phyloP scores from a whole-genome alignment of 2,797 vertebrate genomes.

The Zalophus californianus region DNA sequence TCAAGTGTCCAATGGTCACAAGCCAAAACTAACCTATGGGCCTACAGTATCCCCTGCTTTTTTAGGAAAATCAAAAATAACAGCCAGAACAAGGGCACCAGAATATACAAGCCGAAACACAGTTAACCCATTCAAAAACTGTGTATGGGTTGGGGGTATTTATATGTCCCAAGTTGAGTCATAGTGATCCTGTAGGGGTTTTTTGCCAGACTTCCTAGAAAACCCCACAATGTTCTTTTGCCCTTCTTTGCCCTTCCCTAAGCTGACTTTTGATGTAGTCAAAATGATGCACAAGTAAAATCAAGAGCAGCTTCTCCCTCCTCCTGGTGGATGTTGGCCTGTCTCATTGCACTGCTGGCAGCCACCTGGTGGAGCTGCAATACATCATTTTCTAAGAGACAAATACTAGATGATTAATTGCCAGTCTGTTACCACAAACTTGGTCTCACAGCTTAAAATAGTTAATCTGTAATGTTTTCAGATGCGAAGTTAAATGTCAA shows the following conservation, averaged over 20 bases:
- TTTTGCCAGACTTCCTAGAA: constrained; percentile 50
- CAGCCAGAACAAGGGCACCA: background rate
- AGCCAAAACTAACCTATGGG: background rate
- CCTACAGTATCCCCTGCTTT: background rate
- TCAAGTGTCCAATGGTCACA: background rate
- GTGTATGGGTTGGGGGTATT: background rate
- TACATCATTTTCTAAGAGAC: constrained; percentile 57
- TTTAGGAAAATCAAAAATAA: constrained; percentile 28
- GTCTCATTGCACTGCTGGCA: constrained; percentile 31
- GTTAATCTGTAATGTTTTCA: background rate
- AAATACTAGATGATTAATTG: constrained; percentile 19
- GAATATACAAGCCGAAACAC: background rate
- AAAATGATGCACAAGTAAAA: background rate
- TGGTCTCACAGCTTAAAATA: constrained; percentile 56
- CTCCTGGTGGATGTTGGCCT: background rate
- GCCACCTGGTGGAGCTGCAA: constrained; percentile 81
- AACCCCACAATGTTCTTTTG: background rate
- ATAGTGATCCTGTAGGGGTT: background rate
- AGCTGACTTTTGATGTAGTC: background rate
- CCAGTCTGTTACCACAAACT: constrained; percentile 35
- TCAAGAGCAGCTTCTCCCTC: background rate
- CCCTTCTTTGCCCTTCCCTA: background rate
- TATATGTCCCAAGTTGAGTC: constrained; percentile 27
- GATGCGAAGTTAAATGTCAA: background rate
- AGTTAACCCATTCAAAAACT: background rate